These are phyloP conservation scores for Macaca mulatta DNA, from an alignment of 2,113 vertebrate species.

Conservation along the genomic window DNA sequence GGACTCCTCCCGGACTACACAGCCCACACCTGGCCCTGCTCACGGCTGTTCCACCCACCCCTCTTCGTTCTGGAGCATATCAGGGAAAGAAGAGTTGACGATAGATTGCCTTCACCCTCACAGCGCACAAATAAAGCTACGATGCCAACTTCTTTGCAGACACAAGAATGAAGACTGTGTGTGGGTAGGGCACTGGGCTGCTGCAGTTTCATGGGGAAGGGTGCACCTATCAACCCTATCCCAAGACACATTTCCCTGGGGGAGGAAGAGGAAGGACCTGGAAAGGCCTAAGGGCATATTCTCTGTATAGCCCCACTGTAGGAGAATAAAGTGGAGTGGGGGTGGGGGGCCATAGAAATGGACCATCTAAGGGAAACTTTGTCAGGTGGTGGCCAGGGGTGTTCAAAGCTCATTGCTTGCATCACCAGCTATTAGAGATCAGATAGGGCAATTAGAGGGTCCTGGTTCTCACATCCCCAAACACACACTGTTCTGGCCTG, in stretches of 20 bases:
- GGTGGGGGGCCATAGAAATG: background rate
- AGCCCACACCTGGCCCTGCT: background rate
- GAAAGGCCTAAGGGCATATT: too few relatives aligned
- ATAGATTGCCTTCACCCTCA: background rate
- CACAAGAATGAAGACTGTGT: background rate
- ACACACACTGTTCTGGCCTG: background rate
- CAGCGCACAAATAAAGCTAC: conserved; percentile 31
- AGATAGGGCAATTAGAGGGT: accelerated
- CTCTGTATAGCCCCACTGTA: background rate
- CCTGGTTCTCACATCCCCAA: background rate
- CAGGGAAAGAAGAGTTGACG: background rate
- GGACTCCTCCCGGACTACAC: background rate
- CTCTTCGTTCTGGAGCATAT: background rate
- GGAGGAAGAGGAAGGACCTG: too few relatives aligned
- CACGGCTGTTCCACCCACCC: background rate
- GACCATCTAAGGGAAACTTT: accelerated
- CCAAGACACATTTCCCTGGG: background rate
- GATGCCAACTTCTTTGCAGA: background rate
- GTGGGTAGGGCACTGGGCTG: background rate
- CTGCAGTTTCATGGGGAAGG: background rate
- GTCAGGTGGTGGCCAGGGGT: accelerated
- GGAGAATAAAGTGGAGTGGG: background rate
- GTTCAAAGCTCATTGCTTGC: background rate
- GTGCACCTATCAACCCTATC: background rate
- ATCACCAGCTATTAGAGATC: accelerated